Percentiles rank a stretch among this genome's conserved stretches.
Evolutionary conservation across 35 echinoderm and acorn worm species (phyloP).

Genomic region (Lytechinus variegatus): DNA sequence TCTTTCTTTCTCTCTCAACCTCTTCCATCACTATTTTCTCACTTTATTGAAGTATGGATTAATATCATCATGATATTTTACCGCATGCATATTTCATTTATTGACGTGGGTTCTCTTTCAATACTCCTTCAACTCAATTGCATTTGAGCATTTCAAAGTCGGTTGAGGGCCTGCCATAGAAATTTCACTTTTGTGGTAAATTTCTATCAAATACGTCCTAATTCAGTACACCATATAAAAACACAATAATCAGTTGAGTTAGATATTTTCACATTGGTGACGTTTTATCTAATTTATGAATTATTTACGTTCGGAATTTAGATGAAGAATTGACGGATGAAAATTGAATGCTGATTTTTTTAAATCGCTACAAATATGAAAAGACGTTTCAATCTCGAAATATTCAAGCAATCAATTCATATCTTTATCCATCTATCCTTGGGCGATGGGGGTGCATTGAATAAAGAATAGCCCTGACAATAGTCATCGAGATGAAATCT

Average conservation of each 20-base stretch:
- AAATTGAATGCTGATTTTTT: neutral
- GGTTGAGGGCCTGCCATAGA: neutral
- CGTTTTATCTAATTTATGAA: neutral
- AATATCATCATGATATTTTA: too few species aligned
- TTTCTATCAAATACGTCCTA: neutral
- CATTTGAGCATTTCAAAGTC: neutral
- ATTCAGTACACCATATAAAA: neutral
- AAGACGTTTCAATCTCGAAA: neutral
- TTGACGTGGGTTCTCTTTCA: neutral
- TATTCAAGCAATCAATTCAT: neutral
- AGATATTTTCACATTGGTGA: neutral
- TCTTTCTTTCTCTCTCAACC: neutral
- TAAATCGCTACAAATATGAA: neutral
- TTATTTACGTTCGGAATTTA: neutral
- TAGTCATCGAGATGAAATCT: slow-evolving; percentile 4
- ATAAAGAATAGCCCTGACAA: neutral
- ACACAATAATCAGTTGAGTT: neutral
- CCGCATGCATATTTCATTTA: neutral
- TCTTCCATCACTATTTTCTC: neutral
- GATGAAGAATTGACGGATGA: neutral
- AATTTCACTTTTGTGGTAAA: neutral
- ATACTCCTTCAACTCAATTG: neutral
- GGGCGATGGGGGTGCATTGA: neutral
- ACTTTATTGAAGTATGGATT: too few species aligned
- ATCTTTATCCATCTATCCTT: neutral